Base-by-base conservation (phyloP, 2,113 vertebrate genomes). In the Typhlomys cinereus region DNA sequence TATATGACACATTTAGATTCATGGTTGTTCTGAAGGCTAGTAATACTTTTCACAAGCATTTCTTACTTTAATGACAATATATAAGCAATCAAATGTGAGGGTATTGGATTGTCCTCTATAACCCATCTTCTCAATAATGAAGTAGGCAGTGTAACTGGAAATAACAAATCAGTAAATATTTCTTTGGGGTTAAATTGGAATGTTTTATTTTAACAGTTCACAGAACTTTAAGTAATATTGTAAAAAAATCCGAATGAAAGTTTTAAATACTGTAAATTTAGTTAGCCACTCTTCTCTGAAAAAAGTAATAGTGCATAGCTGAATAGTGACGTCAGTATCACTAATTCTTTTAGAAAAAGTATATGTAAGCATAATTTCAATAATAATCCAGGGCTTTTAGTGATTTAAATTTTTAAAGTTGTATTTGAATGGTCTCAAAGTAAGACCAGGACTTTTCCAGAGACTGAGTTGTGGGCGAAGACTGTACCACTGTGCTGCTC, bases 281-380 rank as follows among this genome's bases (percentile, higher is more conserved):
- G 80, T 90, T 92, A 66, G 81, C 87, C 27, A 48, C 12, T 90
- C 48, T 93, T 93, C 81, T 95, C n/a, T 75, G 39, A 94, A 75
- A n/a, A 50, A 21, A 88, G n/a, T 12, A 78, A 57, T 81, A 90
- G 23, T 85, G 44, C 39, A 69, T 31, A 50, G 69, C 73, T 84
- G 70, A 92, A 87, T 67, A 61, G n/a, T 39, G 39, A 92, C 64
- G n/a, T 93, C 46, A 80, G 50, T 84, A 93, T 71, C 75, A 92
- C 41, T 91, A 83, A 83, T 76, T 46, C n/a, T 91, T 89, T 91
- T 83, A 4, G 95, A 94, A 93, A 44, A 94, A 61, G 78, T 85
- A 64, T 34, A 90, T 64, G 66, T 83, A 84, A 84, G 29, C 79
- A 25, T 81, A 85, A 92, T 90, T 95, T 92, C 41, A 91, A 2